These are phyloP conservation scores for Ataeniobius toweri DNA, from an alignment of 2,797 vertebrate species.

Conservation along the genomic window DNA sequence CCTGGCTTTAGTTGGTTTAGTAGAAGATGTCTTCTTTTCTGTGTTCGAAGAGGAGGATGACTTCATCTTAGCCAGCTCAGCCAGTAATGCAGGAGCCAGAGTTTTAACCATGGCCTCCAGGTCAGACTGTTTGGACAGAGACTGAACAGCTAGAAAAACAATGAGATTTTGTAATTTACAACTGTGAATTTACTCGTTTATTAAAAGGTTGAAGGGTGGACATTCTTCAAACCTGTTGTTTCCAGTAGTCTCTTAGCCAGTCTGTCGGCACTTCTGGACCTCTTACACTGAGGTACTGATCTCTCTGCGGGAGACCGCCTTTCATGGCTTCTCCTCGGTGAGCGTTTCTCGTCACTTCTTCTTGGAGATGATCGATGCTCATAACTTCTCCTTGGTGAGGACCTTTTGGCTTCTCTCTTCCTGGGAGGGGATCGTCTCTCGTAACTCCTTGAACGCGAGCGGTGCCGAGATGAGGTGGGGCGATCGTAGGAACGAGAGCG, in stretches of 20 bases:
- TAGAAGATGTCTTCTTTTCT: background rate
- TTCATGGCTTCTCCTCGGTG: background rate
- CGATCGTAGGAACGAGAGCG: conserved; percentile 57
- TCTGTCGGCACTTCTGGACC: conserved; percentile 59
- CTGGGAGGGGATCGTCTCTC: background rate
- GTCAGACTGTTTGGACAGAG: conserved; percentile 60
- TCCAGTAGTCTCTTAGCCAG: conserved; percentile 77
- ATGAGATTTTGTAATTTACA: background rate
- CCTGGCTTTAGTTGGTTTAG: background rate
- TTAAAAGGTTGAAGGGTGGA: background rate
- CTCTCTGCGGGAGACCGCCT: background rate
- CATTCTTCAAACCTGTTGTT: conserved; percentile 74
- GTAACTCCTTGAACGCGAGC: conserved; percentile 31
- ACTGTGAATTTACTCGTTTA: background rate
- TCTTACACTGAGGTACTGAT: background rate
- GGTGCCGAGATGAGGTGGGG: conserved; percentile 3
- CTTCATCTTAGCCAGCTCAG: conserved; percentile 84
- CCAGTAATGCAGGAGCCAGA: conserved; percentile 76
- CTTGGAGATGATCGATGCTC: background rate
- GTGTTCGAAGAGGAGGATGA: conserved; percentile 24
- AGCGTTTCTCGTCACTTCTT: background rate
- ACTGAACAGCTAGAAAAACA: conserved; percentile 55
- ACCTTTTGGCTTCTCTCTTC: conserved; percentile 23
- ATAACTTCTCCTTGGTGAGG: background rate
- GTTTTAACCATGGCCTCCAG: conserved; percentile 82